Conservation (phyloP, 2,113 vertebrate species). For the Chlorodrepanis virens region DNA sequence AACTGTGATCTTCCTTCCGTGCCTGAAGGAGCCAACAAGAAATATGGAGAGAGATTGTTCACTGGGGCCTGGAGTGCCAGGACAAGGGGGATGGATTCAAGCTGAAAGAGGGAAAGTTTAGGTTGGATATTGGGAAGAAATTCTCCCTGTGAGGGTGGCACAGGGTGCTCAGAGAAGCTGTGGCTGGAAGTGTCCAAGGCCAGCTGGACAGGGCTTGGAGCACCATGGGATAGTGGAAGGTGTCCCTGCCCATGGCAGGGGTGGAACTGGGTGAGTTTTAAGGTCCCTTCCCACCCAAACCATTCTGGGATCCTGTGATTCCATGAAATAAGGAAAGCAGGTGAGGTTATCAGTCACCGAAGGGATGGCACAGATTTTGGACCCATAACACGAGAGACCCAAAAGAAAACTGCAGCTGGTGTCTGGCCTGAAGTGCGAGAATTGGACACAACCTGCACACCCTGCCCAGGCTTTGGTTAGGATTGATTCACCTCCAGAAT, state of each 20-base stretch:
- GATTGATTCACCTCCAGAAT: background rate
- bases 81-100: background rate
- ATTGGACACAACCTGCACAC: background rate
- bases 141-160: background rate
- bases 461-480: background rate
- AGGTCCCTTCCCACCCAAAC: background rate
- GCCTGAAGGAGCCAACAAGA: background rate
- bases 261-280: background rate
- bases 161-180: background rate
- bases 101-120: background rate
- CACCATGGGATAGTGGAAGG: accelerated
- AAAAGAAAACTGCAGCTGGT: background rate
- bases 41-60: background rate
- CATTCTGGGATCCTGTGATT: too few species aligned
- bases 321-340: background rate
- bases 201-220: accelerated
- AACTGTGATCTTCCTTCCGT: background rate
- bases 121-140: background rate
- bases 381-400: accelerated
- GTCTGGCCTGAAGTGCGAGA: background rate
- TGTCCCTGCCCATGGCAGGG: background rate
- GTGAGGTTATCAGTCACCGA: too few species aligned
- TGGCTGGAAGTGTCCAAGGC: background rate
- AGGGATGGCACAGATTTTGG: accelerated
- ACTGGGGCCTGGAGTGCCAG: background rate